Conservation (phyloP, 1,140 invertebrate genomes). For the Apis cerana region DNA sequence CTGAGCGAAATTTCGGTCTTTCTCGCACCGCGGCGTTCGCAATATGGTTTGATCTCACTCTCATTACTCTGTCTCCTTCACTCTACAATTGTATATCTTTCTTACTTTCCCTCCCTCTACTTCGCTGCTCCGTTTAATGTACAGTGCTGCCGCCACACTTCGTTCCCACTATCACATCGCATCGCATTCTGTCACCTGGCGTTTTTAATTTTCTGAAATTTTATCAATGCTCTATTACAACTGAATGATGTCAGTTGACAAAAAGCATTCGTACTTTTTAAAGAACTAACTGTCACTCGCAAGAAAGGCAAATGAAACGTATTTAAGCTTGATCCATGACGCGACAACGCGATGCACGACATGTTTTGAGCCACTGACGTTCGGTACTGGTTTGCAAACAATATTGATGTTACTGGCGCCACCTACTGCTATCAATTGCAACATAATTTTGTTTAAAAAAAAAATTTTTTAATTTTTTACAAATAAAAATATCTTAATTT, state of each 20-base stretch:
- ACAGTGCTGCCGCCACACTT: slow-evolving; percentile 36
- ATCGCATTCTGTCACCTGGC: slow-evolving; percentile 29
- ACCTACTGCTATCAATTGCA: slow-evolving; percentile 2
- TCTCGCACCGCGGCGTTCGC: slow-evolving; percentile 6
- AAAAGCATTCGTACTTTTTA: not conserved
- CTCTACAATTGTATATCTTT: not conserved
- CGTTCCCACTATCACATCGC: not conserved
- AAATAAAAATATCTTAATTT: not conserved
- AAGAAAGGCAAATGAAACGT: not conserved
- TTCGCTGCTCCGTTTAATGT: not conserved
- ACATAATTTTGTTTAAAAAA: not conserved
- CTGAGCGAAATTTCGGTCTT: slow-evolving; percentile 30
- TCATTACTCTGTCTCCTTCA: not conserved
- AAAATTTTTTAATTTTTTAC: not conserved
- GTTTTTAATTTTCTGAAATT: slow-evolving; percentile 21
- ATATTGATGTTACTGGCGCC: not conserved
- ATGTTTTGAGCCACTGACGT: slow-evolving; percentile 48
- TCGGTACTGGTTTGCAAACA: not conserved
- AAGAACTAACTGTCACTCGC: slow-evolving; percentile 31
- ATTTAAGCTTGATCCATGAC: not conserved
- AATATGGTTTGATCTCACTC: slow-evolving; percentile 27
- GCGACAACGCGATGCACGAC: slow-evolving; percentile 27
- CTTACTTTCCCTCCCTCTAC: not conserved
- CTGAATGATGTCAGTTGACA: not conserved
- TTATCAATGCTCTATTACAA: no score